phyloP scores from a whole-genome alignment of 2,113 vertebrate species.

The Eulemur macaco region DNA sequence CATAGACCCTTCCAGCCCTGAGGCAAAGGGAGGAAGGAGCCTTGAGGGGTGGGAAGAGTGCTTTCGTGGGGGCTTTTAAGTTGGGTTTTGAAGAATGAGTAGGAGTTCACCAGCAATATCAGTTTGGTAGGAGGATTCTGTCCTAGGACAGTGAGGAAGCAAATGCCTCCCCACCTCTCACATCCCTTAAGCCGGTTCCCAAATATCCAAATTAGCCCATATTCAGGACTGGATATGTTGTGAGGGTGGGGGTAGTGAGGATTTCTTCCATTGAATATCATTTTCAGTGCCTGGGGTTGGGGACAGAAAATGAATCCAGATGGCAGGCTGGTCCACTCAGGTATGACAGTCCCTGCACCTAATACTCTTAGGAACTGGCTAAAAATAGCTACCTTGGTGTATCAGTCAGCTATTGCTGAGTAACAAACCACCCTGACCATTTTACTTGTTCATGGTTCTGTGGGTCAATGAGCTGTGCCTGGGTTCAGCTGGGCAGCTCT shows the following conservation, averaged over 20 bases:
- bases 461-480: neutral
- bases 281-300: neutral
- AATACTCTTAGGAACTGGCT: neutral
- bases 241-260: neutral
- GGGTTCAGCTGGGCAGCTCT: neutral
- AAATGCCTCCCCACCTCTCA: neutral
- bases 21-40: neutral
- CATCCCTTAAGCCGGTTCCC: neutral
- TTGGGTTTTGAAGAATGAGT: constrained; percentile 24
- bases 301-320: neutral
- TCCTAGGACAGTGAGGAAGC: neutral
- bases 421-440: neutral
- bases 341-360: neutral
- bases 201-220: neutral
- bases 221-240: neutral
- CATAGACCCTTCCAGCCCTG: neutral
- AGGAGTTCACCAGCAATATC: neutral
- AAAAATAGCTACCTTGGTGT: neutral
- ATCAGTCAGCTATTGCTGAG: neutral
- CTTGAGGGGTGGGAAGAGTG: too few species aligned
- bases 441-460: neutral
- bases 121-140: neutral
- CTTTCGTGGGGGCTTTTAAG: neutral
- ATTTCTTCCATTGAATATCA: neutral
- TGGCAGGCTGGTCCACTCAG: neutral